These are phyloP conservation scores for Heterodera filipjevi DNA, from an alignment of 2,888 invertebrate genomes.

Conservation along the genomic window DNA sequence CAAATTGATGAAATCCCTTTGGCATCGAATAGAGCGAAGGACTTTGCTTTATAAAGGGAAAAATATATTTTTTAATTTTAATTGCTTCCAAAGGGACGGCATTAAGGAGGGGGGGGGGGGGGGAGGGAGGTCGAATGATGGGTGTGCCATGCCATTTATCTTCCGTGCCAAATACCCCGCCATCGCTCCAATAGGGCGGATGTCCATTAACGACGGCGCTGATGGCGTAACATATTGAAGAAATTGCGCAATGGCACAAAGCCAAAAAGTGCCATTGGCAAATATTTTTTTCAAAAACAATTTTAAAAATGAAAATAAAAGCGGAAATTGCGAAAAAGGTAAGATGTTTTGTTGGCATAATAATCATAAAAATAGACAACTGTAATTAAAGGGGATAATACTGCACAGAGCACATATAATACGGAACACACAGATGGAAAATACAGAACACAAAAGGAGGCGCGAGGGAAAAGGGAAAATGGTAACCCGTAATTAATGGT, in stretches of 20 bases:
- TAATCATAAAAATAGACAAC: too few relatives aligned
- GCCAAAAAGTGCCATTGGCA: background rate
- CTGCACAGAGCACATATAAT: too few relatives aligned
- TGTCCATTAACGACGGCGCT: conserved; percentile 11
- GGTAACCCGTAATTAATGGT: background rate
- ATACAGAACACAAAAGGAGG: too few relatives aligned
- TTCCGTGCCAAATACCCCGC: background rate
- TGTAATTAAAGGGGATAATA: too few relatives aligned
- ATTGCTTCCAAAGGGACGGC: background rate
- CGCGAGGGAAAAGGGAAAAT: too few relatives aligned
- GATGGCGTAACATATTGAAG: too few relatives aligned
- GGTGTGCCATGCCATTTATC: background rate
- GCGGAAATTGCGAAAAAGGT: background rate
- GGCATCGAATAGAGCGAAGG: background rate
- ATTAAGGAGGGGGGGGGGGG: too few relatives aligned
- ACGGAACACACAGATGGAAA: too few relatives aligned
- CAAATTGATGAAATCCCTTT: background rate
- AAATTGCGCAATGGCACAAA: background rate
- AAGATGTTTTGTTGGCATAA: too few relatives aligned
- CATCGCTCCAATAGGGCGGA: conserved; percentile 11
- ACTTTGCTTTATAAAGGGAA: background rate
- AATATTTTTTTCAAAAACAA: background rate
- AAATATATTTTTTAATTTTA: background rate
- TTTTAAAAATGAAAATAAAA: background rate
- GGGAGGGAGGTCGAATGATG: too few relatives aligned